Conservation (phyloP, 2,888 invertebrate species). For the Cactoblastis cactorum region DNA sequence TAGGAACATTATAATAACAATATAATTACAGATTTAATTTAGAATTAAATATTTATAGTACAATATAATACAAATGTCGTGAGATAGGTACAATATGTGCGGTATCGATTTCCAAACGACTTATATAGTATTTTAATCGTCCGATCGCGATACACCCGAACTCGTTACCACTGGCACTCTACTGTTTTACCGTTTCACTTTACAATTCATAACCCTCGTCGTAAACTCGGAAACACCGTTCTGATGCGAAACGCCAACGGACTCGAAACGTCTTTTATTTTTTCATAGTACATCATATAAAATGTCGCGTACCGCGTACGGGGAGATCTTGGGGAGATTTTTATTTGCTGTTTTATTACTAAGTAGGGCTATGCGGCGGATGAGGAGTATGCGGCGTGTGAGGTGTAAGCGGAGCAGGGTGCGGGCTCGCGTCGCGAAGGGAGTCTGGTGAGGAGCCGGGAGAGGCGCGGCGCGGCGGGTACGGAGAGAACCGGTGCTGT, state of each 20-base stretch:
- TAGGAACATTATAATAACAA: slow-evolving; percentile 70
- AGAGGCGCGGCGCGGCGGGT: slow-evolving; percentile 71
- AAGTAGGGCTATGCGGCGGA: slow-evolving; percentile 70
- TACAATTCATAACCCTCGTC: slow-evolving; percentile 32
- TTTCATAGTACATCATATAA: slow-evolving; percentile 38
- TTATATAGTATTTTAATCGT: slow-evolving; percentile 16
- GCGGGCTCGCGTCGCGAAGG: slow-evolving; percentile 73
- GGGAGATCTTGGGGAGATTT: slow-evolving; percentile 44
- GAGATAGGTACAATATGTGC: slow-evolving; percentile 15
- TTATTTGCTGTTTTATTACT: slow-evolving; percentile 43
- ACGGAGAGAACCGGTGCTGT: slow-evolving; percentile 81
- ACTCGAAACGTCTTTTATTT: slow-evolving; percentile 29
- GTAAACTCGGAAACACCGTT: slow-evolving; percentile 30
- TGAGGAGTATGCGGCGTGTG: slow-evolving; percentile 54
- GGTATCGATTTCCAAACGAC: slow-evolving; percentile 5
- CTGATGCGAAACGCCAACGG: slow-evolving; percentile 29
- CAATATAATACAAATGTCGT: slow-evolving; percentile 52
- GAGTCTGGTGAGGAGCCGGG: slow-evolving; percentile 82
- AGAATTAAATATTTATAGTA: slow-evolving; percentile 60
- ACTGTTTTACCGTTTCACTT: slow-evolving; percentile 30
- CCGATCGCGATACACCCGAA: slow-evolving; percentile 21
- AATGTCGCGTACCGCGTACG: slow-evolving; percentile 40
- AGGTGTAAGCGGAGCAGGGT: slow-evolving; percentile 51
- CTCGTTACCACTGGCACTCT: slow-evolving; percentile 26
- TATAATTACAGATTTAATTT: slow-evolving; percentile 65